Conservation (phyloP, 1,140 invertebrate species). For the Cecropterus lyciades region DNA sequence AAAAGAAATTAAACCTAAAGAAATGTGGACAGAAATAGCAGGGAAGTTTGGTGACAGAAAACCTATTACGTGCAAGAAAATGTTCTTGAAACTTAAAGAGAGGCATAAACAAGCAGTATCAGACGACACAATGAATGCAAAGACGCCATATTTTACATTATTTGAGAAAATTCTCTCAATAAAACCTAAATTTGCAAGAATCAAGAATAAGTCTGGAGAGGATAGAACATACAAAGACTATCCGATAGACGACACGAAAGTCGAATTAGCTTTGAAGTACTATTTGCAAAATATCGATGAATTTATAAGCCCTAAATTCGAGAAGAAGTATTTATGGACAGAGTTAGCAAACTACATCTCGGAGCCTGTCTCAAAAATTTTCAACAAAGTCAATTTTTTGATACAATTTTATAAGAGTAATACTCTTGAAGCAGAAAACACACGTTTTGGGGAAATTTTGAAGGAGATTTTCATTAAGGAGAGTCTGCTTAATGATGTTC, state of each 20-base stretch:
- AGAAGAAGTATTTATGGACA: conserved; percentile 70
- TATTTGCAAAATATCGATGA: conserved; percentile 71
- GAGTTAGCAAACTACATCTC: conserved; percentile 60
- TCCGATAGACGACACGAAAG: conserved; percentile 54
- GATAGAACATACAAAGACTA: conserved; percentile 60
- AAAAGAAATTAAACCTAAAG: conserved; percentile 54
- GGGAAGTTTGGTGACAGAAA: conserved; percentile 57
- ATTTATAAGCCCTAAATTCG: conserved; percentile 66
- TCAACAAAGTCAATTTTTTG: conserved; percentile 71
- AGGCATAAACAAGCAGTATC: conserved; percentile 46
- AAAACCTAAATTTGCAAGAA: conserved; percentile 59
- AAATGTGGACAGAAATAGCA: conserved; percentile 73
- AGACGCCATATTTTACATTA: conserved; percentile 52
- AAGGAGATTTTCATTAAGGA: conserved; percentile 66
- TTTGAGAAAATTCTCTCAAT: conserved; percentile 58
- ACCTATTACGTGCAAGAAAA: conserved; percentile 62
- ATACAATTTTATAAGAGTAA: conserved; percentile 57
- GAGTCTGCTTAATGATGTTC: conserved; percentile 48
- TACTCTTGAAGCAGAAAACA: conserved; percentile 43
- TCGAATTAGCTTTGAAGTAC: conserved; percentile 59
- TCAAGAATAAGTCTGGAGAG: conserved; percentile 43
- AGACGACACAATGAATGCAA: conserved; percentile 40
- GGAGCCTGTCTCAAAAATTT: conserved; percentile 60
- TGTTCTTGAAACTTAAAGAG: conserved; percentile 62
- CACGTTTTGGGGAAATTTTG: conserved; percentile 54